phyloP scores from a whole-genome alignment of 2,113 vertebrate species.

The Emydura subglobosa region DNA sequence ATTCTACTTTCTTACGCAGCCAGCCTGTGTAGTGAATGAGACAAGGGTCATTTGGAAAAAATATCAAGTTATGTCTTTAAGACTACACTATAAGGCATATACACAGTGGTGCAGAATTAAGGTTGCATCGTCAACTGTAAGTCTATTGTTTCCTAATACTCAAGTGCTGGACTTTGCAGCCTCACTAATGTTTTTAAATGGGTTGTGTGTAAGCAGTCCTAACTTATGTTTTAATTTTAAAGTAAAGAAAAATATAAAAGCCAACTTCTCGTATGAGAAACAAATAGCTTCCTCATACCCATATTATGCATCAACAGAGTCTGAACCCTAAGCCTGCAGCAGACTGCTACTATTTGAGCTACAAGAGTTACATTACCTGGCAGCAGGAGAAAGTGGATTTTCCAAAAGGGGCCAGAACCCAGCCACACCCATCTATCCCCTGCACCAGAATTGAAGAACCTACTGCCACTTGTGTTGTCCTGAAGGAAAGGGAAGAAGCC shows the following conservation, averaged over 20 bases:
- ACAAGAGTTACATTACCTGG: background rate
- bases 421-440: background rate
- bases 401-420: background rate
- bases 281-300: conserved; percentile 56
- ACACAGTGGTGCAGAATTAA: background rate
- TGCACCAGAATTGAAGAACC: background rate
- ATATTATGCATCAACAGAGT: background rate
- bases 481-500: background rate
- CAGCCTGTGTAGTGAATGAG: background rate
- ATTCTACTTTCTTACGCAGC: background rate
- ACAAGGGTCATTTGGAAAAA: background rate
- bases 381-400: background rate
- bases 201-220: conserved; percentile 4
- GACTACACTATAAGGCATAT: background rate
- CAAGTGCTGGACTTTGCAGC: conserved; percentile 13
- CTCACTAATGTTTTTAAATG: conserved; percentile 5
- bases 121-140: background rate
- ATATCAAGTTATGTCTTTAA: background rate
- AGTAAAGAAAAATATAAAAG: conserved; percentile 13
- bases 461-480: no score
- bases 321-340: background rate
- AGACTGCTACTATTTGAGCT: background rate
- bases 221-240: conserved; percentile 64
- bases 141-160: conserved; percentile 26
- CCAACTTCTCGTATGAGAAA: conserved; percentile 53